Evolutionary conservation across 2,888 invertebrate genomes (phyloP).

Genomic region (Latheticus oryzae): DNA sequence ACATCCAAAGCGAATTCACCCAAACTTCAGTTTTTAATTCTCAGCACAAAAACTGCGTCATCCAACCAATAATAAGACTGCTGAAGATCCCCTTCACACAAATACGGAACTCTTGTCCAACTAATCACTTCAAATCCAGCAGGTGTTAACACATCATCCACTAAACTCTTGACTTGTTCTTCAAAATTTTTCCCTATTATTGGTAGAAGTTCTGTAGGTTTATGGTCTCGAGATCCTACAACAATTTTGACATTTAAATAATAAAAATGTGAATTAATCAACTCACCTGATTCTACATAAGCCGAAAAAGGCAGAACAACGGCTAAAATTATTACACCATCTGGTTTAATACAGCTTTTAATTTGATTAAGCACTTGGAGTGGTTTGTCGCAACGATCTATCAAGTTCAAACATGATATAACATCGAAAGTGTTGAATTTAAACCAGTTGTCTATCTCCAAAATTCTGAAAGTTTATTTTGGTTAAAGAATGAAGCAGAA

Average conservation of each 20-base stretch:
- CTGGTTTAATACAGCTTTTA: conserved; percentile 75
- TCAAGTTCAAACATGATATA: conserved; percentile 90
- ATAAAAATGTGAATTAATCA: conserved; percentile 9
- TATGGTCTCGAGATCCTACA: conserved; percentile 75
- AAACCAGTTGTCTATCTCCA: conserved; percentile 78
- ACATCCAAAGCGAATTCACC: too few species aligned
- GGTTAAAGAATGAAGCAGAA: conserved; percentile 3
- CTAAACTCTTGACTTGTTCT: conserved; percentile 82
- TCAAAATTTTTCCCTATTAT: conserved; percentile 78
- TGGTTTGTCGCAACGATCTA: conserved; percentile 93
- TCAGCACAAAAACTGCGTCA: conserved; percentile 88
- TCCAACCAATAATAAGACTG: conserved; percentile 93
- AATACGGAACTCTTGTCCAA: conserved; percentile 93
- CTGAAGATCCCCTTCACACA: conserved; percentile 95
- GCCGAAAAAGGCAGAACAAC: conserved; percentile 94
- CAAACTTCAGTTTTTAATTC: conserved; percentile 56
- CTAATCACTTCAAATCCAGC: conserved; percentile 80
- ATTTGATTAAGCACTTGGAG: conserved; percentile 82
- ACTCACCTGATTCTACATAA: conserved; percentile 89
- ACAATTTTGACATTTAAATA: conserved; percentile 29
- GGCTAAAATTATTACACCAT: conserved; percentile 85
- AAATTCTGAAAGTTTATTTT: conserved; percentile 67
- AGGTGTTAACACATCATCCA: conserved; percentile 72
- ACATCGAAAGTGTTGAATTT: conserved; percentile 75
- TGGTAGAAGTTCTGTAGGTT: conserved; percentile 76